phyloP scores from a whole-genome alignment of 2,888 invertebrate species.

The Apodemia hepburni region DNA sequence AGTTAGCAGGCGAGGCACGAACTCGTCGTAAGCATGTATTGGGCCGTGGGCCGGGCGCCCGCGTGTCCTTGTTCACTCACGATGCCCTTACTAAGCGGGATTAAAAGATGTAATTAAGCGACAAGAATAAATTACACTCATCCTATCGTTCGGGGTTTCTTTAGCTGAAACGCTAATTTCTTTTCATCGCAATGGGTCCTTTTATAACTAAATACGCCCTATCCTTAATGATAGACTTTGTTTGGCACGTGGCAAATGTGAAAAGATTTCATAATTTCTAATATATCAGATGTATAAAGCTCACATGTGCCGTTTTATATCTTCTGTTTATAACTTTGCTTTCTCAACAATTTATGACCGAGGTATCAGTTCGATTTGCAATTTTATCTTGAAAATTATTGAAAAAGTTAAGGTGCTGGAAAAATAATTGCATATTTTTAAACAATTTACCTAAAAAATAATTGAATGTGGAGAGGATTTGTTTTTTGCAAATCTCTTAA shows the following conservation, averaged over 20 bases:
- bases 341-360: no score
- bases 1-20: constrained; percentile 5
- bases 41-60: constrained; percentile 1
- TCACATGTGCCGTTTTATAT: no score
- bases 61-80: background rate
- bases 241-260: background rate
- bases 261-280: background rate
- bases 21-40: constrained; percentile 3
- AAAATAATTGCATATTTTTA: no score
- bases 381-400: no score
- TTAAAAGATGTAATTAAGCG: constrained; percentile 12
- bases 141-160: background rate
- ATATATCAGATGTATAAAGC: no score
- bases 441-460: no score
- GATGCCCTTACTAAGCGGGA: constrained; percentile 4
- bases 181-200: background rate
- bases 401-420: no score
- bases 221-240: background rate
- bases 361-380: no score
- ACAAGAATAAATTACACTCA: constrained; percentile 11
- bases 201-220: background rate
- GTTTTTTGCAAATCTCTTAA: no score
- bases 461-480: no score
- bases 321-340: no score
- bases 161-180: background rate